Evolutionary conservation across 2,797 vertebrate species (phyloP), one percentile per base, ranked within the genome.

Genomic region (Argyrosomus regius): DNA sequence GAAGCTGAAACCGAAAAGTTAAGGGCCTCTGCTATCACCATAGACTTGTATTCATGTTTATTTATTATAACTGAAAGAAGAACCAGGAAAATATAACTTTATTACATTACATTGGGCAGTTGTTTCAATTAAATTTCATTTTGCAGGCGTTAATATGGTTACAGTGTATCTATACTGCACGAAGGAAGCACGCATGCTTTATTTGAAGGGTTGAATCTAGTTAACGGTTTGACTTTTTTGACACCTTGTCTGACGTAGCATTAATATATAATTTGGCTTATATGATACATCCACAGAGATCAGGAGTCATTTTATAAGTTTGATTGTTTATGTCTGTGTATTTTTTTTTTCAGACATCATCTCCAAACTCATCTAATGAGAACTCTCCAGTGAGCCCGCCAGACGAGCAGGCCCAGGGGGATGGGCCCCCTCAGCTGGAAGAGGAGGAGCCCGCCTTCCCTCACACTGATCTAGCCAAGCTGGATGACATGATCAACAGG

Each of bases 401-500:
- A 82, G 97, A 97, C 86, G 98, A 99, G 72, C 97, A 97, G 91
- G 96, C 95, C 62, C 97, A 98, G 90, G 97, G 96, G 75, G 98
- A 99, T 87, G 95, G 95, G 41, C 95, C 97, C 77, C 96, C 97
- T 79, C 98, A 97, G 89, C 95, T 97, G 94, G 98, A 99, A 94
- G 98, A 99, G 94, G 98, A 99, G 95, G 98, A 99, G 93, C 98
- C 98, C 69, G 97, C 98, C 75, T 99, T 99, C 95, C 98, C 98
- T 90, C 98, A 99, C 92, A 97, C 98, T 89, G 98, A 99, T 95
- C 95, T 99, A 95, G 98, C 98, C 85, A 99, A 99, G 94, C 95
- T 99, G 93, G 98, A 99, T 96, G 98, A 99, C 95, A 99, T 99
- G 98, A 99, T 99, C 94, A 99, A 99, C 96, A 98, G 98, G 98